A percentile compares a stretch with the other conserved stretches of the same genome.
phyloP scores from a whole-genome alignment of 2,797 vertebrate genomes.

The Onychomys leucogaster region DNA sequence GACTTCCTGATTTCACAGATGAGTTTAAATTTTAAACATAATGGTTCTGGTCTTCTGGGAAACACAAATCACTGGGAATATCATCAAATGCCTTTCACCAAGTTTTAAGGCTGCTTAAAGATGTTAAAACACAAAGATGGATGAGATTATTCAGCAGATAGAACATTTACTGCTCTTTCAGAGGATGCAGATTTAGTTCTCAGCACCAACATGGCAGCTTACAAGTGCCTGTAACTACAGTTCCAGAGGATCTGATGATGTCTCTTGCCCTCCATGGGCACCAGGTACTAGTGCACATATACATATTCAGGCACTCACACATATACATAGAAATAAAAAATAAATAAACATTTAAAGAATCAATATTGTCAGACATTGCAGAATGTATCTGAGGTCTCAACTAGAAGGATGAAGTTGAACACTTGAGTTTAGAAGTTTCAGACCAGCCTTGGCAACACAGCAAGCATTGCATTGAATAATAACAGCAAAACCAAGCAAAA shows the following conservation, averaged over 20 bases:
- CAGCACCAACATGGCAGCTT: neutral
- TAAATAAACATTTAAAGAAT: neutral
- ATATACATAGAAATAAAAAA: neutral
- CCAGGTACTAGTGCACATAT: neutral
- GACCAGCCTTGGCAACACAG: neutral
- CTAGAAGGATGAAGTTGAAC: neutral
- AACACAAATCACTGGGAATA: neutral
- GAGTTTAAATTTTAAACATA: neutral
- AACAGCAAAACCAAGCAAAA: neutral
- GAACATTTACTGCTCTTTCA: neutral
- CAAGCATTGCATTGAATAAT: neutral
- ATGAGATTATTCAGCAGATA: neutral
- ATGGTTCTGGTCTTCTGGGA: neutral
- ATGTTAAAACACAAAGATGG: neutral
- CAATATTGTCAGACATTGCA: neutral
- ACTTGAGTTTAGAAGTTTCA: neutral
- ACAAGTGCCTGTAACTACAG: neutral
- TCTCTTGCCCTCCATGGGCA: neutral
- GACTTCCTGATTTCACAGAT: neutral
- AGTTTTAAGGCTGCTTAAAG: constrained; percentile 11
- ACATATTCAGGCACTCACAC: neutral
- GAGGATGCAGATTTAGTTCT: neutral
- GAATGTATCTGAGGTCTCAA: neutral
- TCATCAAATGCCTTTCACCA: neutral
- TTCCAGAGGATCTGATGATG: neutral